Evolutionary conservation across 2,888 invertebrate species (phyloP).

Genomic region (Deilephila porcellus): DNA sequence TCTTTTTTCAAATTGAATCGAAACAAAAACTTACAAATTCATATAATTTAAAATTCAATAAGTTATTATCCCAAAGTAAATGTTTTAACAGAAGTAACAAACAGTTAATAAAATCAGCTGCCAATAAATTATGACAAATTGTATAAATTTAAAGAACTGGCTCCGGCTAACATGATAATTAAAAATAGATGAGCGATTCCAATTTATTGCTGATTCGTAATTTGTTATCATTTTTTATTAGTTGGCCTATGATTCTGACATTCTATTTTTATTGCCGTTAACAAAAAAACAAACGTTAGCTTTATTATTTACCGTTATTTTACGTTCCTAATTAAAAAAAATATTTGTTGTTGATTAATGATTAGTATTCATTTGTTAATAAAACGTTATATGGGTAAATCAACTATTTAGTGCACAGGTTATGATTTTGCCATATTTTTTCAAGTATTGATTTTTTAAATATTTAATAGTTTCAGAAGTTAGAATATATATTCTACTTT

Average conservation of each 20-base stretch:
- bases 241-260: slow-evolving; percentile 14
- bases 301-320: slow-evolving; percentile 14
- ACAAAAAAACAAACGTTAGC: slow-evolving; percentile 12
- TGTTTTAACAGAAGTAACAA: slow-evolving; percentile 7
- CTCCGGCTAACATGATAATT: slow-evolving; percentile 23
- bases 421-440: too few species aligned
- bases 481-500: too few species aligned
- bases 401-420: too few species aligned
- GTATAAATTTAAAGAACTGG: slow-evolving; percentile 14
- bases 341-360: too few species aligned
- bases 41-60: neutral
- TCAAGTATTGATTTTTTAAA: too few species aligned
- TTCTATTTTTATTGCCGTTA: slow-evolving; percentile 6
- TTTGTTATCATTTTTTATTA: slow-evolving; percentile 24
- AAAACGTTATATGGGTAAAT: too few species aligned
- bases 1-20: too few species aligned
- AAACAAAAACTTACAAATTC: neutral
- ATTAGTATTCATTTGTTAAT: too few species aligned
- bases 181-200: slow-evolving; percentile 22
- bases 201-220: slow-evolving; percentile 17
- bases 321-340: slow-evolving; percentile 11
- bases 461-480: too few species aligned
- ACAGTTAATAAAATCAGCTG: neutral
- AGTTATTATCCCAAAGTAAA: neutral
- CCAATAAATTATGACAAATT: slow-evolving; percentile 19